phyloP scores from a whole-genome alignment of 2,113 vertebrate species.

The Gasterosteus aculeatus region DNA sequence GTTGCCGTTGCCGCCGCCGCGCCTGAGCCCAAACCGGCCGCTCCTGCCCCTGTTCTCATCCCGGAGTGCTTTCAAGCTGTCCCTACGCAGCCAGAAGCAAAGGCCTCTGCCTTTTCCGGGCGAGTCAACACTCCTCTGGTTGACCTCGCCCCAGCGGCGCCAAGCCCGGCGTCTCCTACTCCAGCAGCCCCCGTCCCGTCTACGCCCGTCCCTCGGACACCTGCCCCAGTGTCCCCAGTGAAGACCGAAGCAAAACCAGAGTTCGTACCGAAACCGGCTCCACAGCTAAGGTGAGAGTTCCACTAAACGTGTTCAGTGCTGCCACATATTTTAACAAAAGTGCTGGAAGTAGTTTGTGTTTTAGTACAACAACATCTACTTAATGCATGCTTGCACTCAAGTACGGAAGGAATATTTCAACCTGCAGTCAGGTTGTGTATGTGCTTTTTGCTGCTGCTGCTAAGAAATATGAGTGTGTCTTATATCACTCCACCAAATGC shows the following conservation, averaged over 20 bases:
- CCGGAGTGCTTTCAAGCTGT: constrained; percentile 14
- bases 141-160: background rate
- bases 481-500: too few relatives aligned
- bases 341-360: background rate
- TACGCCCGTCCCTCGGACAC: background rate
- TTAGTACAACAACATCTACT: background rate
- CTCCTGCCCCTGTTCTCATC: constrained; percentile 49
- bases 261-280: background rate
- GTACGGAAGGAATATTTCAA: background rate
- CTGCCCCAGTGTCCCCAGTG: background rate
- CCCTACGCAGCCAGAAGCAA: background rate
- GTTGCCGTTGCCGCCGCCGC: constrained; percentile 1
- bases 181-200: background rate
- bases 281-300: constrained; percentile 45
- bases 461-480: too few relatives aligned
- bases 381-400: background rate
- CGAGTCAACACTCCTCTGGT: constrained; percentile 2
- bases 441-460: too few relatives aligned
- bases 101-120: constrained; percentile 2
- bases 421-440: background rate
- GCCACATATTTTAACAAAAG: too few relatives aligned
- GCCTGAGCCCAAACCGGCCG: constrained; percentile 24
- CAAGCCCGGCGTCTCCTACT: background rate
- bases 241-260: constrained; percentile 28
- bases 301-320: background rate